phyloP scores from a whole-genome alignment of 1,140 invertebrate species.

The Cardiocondyla obscurior region DNA sequence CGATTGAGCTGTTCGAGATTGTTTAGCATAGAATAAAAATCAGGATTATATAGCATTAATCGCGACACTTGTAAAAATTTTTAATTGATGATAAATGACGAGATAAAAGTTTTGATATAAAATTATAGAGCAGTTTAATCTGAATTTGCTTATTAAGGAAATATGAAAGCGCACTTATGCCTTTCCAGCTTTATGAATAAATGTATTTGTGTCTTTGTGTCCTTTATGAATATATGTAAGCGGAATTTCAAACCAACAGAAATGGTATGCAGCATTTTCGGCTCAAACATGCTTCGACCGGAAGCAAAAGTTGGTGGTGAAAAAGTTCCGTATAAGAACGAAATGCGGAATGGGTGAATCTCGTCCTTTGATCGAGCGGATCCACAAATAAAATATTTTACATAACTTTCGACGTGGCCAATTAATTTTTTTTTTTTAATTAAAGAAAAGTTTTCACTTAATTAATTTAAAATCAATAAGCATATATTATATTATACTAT shows the following conservation, averaged over 20 bases:
- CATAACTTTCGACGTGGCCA: neutral
- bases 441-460: neutral
- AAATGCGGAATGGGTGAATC: neutral
- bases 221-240: slow-evolving; percentile 54
- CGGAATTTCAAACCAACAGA: slow-evolving; percentile 40
- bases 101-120: neutral
- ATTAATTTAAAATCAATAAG: neutral
- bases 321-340: slow-evolving; percentile 6
- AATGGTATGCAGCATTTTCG: slow-evolving; percentile 14
- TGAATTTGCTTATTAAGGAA: neutral
- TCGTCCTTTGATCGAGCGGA: neutral
- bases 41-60: neutral
- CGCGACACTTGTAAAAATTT: neutral
- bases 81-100: no score
- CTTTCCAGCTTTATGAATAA: slow-evolving; percentile 63
- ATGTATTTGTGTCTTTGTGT: slow-evolving; percentile 59
- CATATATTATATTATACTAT: no score
- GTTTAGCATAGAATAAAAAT: neutral
- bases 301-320: slow-evolving; percentile 6
- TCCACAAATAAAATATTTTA: neutral
- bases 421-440: neutral
- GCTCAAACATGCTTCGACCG: neutral
- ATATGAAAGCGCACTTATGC: neutral
- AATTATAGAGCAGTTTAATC: neutral
- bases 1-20: neutral